Conservation (phyloP, 2,797 vertebrate species). For the Callimico goeldii region DNA sequence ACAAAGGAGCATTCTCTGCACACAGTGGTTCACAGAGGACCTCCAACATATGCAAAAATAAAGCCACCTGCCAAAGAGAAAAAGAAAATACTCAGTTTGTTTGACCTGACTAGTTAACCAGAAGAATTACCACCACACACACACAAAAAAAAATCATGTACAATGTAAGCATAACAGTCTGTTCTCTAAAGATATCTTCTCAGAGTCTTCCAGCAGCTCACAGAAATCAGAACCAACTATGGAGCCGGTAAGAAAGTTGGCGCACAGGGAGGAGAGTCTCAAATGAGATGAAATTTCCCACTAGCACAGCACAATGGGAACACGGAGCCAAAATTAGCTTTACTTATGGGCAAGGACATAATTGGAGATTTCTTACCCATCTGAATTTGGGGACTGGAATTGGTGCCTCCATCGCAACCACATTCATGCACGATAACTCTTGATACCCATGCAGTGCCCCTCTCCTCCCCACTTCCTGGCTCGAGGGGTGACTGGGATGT, state of each 20-base stretch:
- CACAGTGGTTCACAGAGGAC: background rate
- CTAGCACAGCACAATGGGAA: background rate
- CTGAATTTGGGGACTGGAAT: background rate
- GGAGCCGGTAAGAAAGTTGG: background rate
- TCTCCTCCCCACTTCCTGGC: background rate
- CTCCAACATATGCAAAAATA: background rate
- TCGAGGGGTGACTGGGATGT: too few species aligned
- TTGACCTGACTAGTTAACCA: background rate
- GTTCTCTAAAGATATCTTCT: background rate
- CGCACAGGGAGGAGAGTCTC: background rate
- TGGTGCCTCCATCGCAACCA: background rate
- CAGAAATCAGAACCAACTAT: background rate
- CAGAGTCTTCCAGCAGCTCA: background rate
- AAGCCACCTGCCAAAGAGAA: background rate
- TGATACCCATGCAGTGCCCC: background rate
- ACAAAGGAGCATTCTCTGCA: background rate
- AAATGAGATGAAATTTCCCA: background rate
- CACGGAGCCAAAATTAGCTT: background rate
- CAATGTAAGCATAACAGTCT: background rate
- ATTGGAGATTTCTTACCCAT: background rate
- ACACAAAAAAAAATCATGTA: background rate
- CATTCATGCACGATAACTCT: background rate
- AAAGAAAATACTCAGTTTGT: background rate
- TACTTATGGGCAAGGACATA: background rate
- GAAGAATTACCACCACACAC: background rate